Percentiles rank a stretch among this genome's conserved stretches.
phyloP scores from a whole-genome alignment of 2,888 invertebrate species.

The Halictus quadricinctus region DNA sequence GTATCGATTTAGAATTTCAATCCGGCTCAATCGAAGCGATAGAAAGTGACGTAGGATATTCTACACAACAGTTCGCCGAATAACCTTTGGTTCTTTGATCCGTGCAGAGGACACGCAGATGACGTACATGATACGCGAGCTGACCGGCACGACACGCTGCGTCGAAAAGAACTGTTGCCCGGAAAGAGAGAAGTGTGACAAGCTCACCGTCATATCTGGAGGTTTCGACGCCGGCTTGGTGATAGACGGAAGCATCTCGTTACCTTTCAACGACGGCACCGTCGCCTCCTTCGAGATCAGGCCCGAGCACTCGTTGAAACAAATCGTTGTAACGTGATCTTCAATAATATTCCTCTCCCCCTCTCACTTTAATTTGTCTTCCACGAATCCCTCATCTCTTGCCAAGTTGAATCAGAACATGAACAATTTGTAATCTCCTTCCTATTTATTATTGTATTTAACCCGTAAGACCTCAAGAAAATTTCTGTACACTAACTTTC shows the following conservation, averaged over 20 bases:
- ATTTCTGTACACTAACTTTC: neutral
- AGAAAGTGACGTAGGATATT: neutral
- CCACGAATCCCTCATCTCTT: neutral
- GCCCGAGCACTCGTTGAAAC: constrained; percentile 93
- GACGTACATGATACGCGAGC: constrained; percentile 95
- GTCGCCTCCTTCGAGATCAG: constrained; percentile 91
- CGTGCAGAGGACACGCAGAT: constrained; percentile 87
- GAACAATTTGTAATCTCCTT: neutral
- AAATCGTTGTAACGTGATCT: constrained; percentile 83
- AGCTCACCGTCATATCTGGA: constrained; percentile 90
- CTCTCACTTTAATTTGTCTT: neutral
- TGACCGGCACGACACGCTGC: constrained; percentile 93
- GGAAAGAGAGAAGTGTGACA: constrained; percentile 88
- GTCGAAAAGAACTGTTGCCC: constrained; percentile 87
- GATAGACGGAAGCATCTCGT: constrained; percentile 95
- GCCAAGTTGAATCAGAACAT: neutral
- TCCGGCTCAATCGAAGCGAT: neutral
- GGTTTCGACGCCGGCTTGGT: constrained; percentile 95
- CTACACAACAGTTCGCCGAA: neutral
- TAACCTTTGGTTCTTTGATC: neutral
- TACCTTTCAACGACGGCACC: constrained; percentile 96
- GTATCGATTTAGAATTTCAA: neutral
- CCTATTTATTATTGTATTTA: neutral
- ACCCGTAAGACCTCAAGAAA: neutral
- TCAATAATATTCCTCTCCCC: neutral